Base-by-base conservation (phyloP, 2,888 invertebrate genomes). In the Acleris laterana region DNA sequence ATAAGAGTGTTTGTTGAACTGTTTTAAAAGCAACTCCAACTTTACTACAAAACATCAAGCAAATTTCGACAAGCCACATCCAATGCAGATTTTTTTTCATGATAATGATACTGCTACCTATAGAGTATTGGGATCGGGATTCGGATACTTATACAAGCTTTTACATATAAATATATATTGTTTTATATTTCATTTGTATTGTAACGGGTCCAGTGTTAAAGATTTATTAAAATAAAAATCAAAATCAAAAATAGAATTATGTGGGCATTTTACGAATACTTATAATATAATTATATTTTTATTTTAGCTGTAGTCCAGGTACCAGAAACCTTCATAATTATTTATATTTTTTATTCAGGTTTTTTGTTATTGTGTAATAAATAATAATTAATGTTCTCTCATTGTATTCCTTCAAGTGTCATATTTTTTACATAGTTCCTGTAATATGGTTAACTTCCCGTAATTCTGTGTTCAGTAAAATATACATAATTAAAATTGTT, bases 61-160 rank as follows among this genome's bases (percentile, higher is more conserved):
- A 66, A 66, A 66, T 66, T 66, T 66, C 57, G 66, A 66, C 62
- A 66, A 66, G 66, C 66, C 66, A 66, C 66, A 62, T 66, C 66
- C 66, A 66, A 66, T 66, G 62, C 57, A 61, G 25, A 38, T 65
- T 65, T 25, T 48, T 6, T 65, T 51, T 61, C 38, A 66, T 66
- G 66, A 57, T 50, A 57, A 66, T 66, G 66, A 66, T 66, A 66
- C 66, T 62, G 7, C 66, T 66, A 66, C 62, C 66, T 66, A 57
- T 5, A 49, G 20, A 61, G 22, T 51, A 55, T 61, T 13, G 56
- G 63, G 65, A 20, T 51, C 9, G 51, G 61, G 65, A 32, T 56
- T 61, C 61, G 16, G 46, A 61, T 56, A 56, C 44, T 22, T 56
- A 56, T 46, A 61, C 9, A 65, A 56, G 50, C 42, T n/a, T 25